Percentiles rank a stretch among this genome's conserved stretches.
These are phyloP conservation scores for Pristionchus maxplancki DNA, from an alignment of 2,888 invertebrate species.

Conservation along the genomic window DNA sequence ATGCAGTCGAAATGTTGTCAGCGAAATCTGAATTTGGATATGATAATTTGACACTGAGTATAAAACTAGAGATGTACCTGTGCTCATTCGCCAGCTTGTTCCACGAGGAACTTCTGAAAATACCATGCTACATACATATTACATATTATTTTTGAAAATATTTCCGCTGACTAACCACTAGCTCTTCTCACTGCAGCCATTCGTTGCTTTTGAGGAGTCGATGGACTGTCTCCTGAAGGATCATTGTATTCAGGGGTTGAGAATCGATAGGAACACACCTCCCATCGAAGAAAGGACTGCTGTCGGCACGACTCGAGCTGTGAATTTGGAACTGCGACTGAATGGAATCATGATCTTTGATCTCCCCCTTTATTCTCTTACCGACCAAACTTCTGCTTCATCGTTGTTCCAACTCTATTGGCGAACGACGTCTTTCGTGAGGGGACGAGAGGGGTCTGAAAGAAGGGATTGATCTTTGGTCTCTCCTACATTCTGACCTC, in stretches of 20 bases:
- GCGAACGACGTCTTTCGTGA: conserved; percentile 39
- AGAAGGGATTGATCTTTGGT: neutral
- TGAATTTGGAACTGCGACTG: conserved; percentile 18
- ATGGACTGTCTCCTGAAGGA: neutral
- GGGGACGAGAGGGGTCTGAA: neutral
- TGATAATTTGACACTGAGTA: neutral
- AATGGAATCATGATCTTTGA: neutral
- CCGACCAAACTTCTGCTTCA: neutral
- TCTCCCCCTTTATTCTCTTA: neutral
- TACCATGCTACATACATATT: too few species aligned
- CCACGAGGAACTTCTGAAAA: conserved; percentile 24
- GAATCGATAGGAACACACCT: neutral
- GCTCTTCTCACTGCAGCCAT: conserved; percentile 21
- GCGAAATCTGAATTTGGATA: neutral
- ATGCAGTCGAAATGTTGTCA: neutral
- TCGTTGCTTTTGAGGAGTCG: neutral
- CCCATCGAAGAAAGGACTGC: neutral
- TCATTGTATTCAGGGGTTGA: neutral
- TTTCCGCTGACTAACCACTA: neutral
- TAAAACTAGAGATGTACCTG: neutral
- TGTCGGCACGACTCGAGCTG: conserved; percentile 9
- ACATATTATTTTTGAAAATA: neutral
- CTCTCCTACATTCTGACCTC: neutral
- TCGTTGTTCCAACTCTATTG: neutral
- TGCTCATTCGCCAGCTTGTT: conserved; percentile 1